Conservation (phyloP, 2,113 vertebrate genomes). For the Oryzias woworae region DNA sequence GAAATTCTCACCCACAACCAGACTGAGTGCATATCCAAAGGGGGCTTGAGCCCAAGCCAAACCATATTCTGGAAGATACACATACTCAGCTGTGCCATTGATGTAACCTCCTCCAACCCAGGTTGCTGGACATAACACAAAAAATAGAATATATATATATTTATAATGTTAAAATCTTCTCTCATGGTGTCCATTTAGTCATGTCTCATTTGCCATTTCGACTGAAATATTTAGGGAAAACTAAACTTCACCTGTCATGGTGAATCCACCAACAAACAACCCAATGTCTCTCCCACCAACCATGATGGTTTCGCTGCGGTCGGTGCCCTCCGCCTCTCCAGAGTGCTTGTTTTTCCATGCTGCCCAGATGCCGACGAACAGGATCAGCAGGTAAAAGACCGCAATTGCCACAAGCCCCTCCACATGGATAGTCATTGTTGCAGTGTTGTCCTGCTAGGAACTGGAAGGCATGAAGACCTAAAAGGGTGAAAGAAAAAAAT, state of each 20-base stretch:
- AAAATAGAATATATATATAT: not conserved
- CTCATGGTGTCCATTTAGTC: too few species aligned
- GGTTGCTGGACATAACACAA: conserved; percentile 79
- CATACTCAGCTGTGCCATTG: conserved; percentile 96
- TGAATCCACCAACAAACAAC: conserved; percentile 95
- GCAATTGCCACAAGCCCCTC: conserved; percentile 94
- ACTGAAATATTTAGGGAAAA: not conserved
- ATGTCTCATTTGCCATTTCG: too few species aligned
- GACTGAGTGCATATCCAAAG: conserved; percentile 94
- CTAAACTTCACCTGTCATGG: conserved; percentile 89
- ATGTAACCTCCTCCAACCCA: conserved; percentile 99
- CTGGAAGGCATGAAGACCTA: conserved; percentile 82
- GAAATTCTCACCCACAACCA: conserved; percentile 85
- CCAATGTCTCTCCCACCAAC: conserved; percentile 97
- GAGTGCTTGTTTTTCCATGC: conserved; percentile 98
- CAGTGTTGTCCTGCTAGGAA: conserved; percentile 63
- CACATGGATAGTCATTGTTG: conserved; percentile 88
- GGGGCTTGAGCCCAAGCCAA: conserved; percentile 98
- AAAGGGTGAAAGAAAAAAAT: not conserved
- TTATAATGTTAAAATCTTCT: not conserved
- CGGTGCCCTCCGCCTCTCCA: conserved; percentile 78
- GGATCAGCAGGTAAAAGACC: conserved; percentile 92
- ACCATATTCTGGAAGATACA: conserved; percentile 90
- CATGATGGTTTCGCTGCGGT: conserved; percentile 95
- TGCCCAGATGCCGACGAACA: conserved; percentile 97